Base-by-base conservation (phyloP, 1,140 invertebrate genomes). In the Papilio aristodemus region DNA sequence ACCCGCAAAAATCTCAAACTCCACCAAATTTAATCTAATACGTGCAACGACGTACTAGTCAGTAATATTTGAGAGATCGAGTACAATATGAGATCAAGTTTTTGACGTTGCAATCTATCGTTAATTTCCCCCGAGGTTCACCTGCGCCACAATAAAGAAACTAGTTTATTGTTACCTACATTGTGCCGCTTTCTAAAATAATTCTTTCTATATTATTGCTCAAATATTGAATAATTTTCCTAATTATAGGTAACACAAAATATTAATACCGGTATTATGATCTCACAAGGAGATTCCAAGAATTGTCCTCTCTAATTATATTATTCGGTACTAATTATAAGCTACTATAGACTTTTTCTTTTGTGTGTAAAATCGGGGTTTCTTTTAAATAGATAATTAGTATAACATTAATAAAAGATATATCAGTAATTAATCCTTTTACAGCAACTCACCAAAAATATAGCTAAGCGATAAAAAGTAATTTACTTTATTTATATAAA, bases 71-170 rank as follows among this genome's bases (percentile, higher is more conserved):
- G 73, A 76, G 71, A 75, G 72, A 78, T 75, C 74, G 74, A 83
- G 71, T 78, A 85, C 80, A 86, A 81, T 86, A 81, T 86, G 80
- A 81, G 86, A 87, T 85, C 83, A 83, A 85, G 69, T 83, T 82
- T 86, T 85, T 86, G 84, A 89, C 80, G 80, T 85, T 85, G 85
- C 85, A 87, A 87, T 86, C 77, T 87, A 85, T 81, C 79, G 78
- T 79, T 87, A 88, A 88, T 88, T 88, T 88, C 86, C 86, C 86
- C 38, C 1, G 86, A 83, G 86, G 77, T 76, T 83, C 76, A 87
- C 84, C 82, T 84, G 78, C 82, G 77, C 79, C 80, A 84, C 82
- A 87, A 85, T 84, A 86, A 86, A 88, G 83, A 86, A 86, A 84
- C 82, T 86, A 81, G 80, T 83, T 89, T 87, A 88, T 82, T 85